A percentile compares a stretch with the other conserved stretches of the same genome.
These are phyloP conservation scores for Trichonephila clavipes DNA, from an alignment of 1,140 invertebrate genomes.

Conservation along the genomic window DNA sequence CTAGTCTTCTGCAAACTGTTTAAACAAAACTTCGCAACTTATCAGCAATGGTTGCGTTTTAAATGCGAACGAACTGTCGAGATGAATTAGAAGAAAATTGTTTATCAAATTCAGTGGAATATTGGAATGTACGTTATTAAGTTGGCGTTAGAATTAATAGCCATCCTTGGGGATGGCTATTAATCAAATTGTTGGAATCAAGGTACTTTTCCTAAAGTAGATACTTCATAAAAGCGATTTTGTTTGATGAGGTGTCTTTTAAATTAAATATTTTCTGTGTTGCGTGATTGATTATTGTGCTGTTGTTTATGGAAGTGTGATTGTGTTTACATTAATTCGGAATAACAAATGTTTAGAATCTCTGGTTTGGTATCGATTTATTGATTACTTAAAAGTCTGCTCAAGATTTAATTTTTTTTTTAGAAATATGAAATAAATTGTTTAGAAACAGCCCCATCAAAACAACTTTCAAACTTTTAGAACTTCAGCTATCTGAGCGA, in stretches of 20 bases:
- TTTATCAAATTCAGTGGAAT: background rate
- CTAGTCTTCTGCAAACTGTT: background rate
- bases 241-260: background rate
- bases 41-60: background rate
- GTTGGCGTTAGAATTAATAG: conserved; percentile 5
- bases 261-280: no score
- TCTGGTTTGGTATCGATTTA: no score
- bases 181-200: background rate
- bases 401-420: no score
- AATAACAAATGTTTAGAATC: no score
- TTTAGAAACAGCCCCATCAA: no score
- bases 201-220: background rate
- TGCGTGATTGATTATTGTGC: no score
- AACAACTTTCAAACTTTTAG: no score
- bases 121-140: background rate
- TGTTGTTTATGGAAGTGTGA: no score
- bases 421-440: no score
- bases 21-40: conserved; percentile 7
- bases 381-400: no score
- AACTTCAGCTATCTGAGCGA: no score
- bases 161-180: background rate
- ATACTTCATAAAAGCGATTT: conserved; percentile 2
- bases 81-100: background rate
- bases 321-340: no score
- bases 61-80: background rate